phyloP scores from a whole-genome alignment of 2,113 vertebrate species.

The Pogonocichla stellata region DNA sequence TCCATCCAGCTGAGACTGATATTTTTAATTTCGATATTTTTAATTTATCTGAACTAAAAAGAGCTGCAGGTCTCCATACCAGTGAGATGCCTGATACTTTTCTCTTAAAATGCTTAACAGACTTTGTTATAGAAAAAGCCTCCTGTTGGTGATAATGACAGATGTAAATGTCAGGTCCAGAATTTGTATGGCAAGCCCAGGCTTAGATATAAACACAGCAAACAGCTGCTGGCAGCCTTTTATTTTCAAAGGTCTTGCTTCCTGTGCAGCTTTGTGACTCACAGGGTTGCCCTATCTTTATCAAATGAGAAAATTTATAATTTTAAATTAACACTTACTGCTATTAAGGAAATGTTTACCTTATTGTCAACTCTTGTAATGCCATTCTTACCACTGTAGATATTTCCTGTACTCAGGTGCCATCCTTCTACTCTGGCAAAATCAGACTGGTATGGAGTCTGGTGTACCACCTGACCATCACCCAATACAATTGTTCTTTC shows the following conservation, averaged over 20 bases:
- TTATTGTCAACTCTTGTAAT: background rate
- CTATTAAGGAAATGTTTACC: background rate
- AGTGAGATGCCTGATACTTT: background rate
- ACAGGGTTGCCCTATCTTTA: background rate
- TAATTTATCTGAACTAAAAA: background rate
- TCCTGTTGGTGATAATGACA: background rate
- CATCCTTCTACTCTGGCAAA: background rate
- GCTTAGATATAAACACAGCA: background rate
- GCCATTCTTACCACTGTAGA: background rate
- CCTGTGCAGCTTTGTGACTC: background rate
- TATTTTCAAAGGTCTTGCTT: background rate
- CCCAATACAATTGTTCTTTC: background rate
- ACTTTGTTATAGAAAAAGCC: background rate
- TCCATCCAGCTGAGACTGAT: background rate
- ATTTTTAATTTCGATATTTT: background rate
- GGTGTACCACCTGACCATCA: background rate
- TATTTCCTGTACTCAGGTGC: background rate
- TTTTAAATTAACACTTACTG: background rate
- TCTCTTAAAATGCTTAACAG: background rate
- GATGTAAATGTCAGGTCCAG: background rate
- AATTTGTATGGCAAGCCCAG: background rate
- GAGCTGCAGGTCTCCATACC: background rate
- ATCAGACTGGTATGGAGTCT: background rate
- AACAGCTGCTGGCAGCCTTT: slow-evolving; percentile 1
- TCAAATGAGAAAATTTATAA: background rate